Base-by-base conservation (phyloP, 2,113 vertebrate genomes). In the Tetraodon nigroviridis region DNA sequence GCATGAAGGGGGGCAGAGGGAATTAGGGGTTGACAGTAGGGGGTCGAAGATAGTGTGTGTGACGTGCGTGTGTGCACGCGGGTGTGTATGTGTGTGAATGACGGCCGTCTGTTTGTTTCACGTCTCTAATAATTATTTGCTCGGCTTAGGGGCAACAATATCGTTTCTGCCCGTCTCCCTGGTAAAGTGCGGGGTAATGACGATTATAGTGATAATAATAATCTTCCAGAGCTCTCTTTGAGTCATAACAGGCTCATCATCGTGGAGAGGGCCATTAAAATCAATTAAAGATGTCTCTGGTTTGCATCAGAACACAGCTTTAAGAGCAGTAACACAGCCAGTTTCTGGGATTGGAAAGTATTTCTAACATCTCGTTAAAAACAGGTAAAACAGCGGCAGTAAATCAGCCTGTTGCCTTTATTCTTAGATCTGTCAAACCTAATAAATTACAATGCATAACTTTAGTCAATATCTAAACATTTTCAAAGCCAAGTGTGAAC, bases 131-230 rank as follows among this genome's bases (percentile, higher is more conserved):
- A 95, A 96, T 96, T 95, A 97, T 97, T 97, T 96, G 93, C 93
- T 95, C 92, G 93, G 94, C 97, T 98, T 92, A 94, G 92, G 94
- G 95, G 94, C 89, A 93, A 89, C 94, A 90, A 93, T 82, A 83
- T 83, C 84, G 66, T 81, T 82, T 62, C 75, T 85, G 32, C 32
- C 91, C 91, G 92, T 92, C 90, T 94, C 89, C 67, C 82, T 80
- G 76, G 73, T 78, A 80, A 93, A 83, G 79, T 93, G 92, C 92
- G 90, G 88, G 87, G 80, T 88, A 88, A 86, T 86, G 92, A 92
- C 94, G 95, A 96, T 98, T 97, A 96, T 92, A 93, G 92, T 95
- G 94, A 95, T 96, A 96, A 96, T 95, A 96, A 94, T 92, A 95
- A 93, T 95, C 91, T 92, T 97, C 93, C 95, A 96, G 95, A 99